Conservation (phyloP, 2,888 invertebrate genomes). For the Rhamnusium bicolor region DNA sequence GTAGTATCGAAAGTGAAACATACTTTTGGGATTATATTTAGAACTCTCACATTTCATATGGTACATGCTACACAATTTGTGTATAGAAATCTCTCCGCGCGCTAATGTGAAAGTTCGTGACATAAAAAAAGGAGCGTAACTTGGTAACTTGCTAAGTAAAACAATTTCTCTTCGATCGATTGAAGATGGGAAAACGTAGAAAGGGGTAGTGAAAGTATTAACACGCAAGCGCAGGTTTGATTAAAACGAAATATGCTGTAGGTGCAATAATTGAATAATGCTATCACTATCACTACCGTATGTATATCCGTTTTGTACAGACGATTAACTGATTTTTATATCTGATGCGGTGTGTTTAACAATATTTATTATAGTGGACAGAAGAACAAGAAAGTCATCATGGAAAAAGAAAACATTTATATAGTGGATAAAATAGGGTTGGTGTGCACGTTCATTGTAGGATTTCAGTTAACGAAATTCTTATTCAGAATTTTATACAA, state of each 20-base stretch:
- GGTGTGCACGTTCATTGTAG: constrained; percentile 69
- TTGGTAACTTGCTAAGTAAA: constrained; percentile 26
- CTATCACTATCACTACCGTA: constrained; percentile 26
- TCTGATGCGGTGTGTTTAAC: not conserved
- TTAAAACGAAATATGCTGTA: constrained; percentile 43
- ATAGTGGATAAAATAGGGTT: constrained; percentile 72
- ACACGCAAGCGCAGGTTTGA: constrained; percentile 50
- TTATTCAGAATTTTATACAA: constrained; percentile 69
- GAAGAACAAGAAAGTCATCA: constrained; percentile 8
- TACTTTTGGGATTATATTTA: constrained; percentile 6
- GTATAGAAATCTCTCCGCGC: constrained; percentile 11
- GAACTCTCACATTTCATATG: constrained; percentile 5
- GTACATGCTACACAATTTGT: constrained; percentile 27
- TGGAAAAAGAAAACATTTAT: constrained; percentile 55
- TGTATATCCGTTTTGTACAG: constrained; percentile 32
- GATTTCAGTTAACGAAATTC: constrained; percentile 73
- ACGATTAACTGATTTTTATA: constrained; percentile 27
- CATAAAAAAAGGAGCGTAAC: constrained; percentile 24
- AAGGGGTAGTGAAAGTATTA: constrained; percentile 57
- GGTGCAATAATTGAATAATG: constrained; percentile 35
- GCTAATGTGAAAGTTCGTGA: constrained; percentile 31
- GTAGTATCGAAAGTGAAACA: not conserved
- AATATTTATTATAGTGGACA: constrained; percentile 18
- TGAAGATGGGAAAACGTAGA: constrained; percentile 41
- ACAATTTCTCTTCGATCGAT: constrained; percentile 49